Percentiles rank a stretch among this genome's conserved stretches.
Evolutionary conservation across 53 echinoderm and acorn worm species (phyloP).

Genomic region (Apostichopus leukothele): DNA sequence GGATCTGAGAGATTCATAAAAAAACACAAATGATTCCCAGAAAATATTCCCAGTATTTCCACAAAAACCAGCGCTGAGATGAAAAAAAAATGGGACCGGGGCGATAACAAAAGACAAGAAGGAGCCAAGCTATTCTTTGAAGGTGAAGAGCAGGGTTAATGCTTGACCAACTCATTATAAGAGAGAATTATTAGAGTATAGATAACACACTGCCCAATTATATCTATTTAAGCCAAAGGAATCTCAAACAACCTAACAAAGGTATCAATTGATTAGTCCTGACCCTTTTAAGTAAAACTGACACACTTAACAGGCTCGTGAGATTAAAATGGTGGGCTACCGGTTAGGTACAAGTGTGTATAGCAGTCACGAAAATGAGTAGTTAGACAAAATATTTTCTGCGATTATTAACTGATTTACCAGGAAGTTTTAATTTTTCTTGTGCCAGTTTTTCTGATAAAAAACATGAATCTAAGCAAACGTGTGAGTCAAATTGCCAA

Average conservation of each 20-base stretch:
- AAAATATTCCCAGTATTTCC: conserved; percentile 23
- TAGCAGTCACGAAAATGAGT: too few relatives aligned
- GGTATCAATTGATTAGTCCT: neutral
- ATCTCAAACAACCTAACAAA: neutral
- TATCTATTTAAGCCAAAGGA: neutral
- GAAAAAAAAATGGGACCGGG: neutral
- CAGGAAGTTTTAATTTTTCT: too few relatives aligned
- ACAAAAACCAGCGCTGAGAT: neutral
- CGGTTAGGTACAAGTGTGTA: too few relatives aligned
- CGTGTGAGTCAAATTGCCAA: too few relatives aligned
- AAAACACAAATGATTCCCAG: conserved; percentile 17
- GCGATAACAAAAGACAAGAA: neutral
- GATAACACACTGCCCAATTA: neutral
- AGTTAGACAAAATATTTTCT: too few relatives aligned
- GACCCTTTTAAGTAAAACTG: neutral
- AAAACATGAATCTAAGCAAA: too few relatives aligned
- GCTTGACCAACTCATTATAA: conserved; percentile 10
- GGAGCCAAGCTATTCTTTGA: neutral
- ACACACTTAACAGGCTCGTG: too few relatives aligned
- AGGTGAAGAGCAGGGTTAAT: neutral
- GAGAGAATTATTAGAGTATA: neutral
- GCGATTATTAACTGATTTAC: too few relatives aligned
- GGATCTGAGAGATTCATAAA: neutral
- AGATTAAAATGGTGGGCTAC: too few relatives aligned
- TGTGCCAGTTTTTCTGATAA: too few relatives aligned